These are phyloP conservation scores for Monomorium pharaonis DNA, from an alignment of 1,140 invertebrate genomes.

Conservation along the genomic window DNA sequence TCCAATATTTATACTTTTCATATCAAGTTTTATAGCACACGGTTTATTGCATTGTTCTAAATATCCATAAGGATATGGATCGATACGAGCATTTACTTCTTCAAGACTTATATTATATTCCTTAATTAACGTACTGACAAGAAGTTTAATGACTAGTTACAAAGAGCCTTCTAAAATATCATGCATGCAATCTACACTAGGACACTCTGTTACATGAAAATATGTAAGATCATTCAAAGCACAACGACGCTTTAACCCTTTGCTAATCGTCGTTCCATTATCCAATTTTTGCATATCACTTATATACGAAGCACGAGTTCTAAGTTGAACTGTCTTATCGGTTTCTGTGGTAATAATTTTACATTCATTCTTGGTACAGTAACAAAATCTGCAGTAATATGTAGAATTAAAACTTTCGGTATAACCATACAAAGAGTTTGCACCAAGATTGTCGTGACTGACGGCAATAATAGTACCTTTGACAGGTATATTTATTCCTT, in stretches of 20 bases:
- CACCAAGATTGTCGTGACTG: neutral
- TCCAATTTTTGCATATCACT: neutral
- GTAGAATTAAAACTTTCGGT: neutral
- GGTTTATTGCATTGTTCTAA: neutral
- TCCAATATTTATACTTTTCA: neutral
- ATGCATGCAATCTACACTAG: neutral
- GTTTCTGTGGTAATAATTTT: neutral
- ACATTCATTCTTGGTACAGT: neutral
- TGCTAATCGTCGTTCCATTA: neutral
- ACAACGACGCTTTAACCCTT: neutral
- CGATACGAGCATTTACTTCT: neutral
- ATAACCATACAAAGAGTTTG: neutral
- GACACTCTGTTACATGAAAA: neutral
- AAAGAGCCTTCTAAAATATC: conserved; percentile 3
- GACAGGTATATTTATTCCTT: neutral
- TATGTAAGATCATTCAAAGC: neutral
- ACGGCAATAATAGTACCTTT: neutral
- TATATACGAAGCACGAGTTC: neutral
- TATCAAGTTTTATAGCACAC: neutral
- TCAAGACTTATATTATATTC: neutral
- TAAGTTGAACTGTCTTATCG: neutral
- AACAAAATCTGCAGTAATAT: conserved; percentile 6
- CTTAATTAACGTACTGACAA: neutral
- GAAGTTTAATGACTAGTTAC: neutral
- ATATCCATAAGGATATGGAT: neutral